Conservation (phyloP, 2,888 invertebrate genomes). For the Abscondita cerata region DNA sequence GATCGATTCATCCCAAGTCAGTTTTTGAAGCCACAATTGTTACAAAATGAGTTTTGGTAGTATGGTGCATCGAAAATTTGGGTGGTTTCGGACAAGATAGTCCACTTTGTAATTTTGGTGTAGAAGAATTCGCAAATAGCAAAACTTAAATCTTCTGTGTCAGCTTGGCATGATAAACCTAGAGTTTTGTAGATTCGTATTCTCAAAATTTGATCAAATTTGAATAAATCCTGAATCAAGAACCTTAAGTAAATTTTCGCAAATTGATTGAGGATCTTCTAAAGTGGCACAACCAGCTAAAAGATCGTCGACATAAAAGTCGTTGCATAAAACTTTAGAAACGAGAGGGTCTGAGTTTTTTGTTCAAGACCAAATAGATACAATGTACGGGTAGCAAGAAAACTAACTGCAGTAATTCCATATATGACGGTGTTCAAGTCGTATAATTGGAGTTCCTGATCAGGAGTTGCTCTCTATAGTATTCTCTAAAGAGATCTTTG, state of each 20-base stretch:
- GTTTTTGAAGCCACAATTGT: slow-evolving; percentile 9
- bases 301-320: slow-evolving; percentile 49
- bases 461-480: slow-evolving; percentile 44
- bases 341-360: slow-evolving; percentile 25
- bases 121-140: neutral
- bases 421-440: slow-evolving; percentile 43
- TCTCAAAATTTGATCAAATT: neutral
- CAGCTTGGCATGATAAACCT: slow-evolving; percentile 6
- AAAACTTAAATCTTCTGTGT: neutral
- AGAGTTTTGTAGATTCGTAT: slow-evolving; percentile 15
- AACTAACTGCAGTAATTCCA: slow-evolving; percentile 45
- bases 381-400: slow-evolving; percentile 43
- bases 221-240: slow-evolving; percentile 9
- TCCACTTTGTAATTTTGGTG: slow-evolving; percentile 11
- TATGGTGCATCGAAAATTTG: slow-evolving; percentile 9
- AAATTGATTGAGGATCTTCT: slow-evolving; percentile 29
- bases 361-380: slow-evolving; percentile 42
- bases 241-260: slow-evolving; percentile 27
- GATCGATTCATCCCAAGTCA: slow-evolving; percentile 10
- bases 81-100: slow-evolving; percentile 9
- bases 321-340: slow-evolving; percentile 26
- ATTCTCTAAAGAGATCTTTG: slow-evolving; percentile 46
- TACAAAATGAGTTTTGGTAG: slow-evolving; percentile 10
- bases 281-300: slow-evolving; percentile 36
- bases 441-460: neutral